Evolutionary conservation across 2,113 vertebrate genomes (phyloP), one percentile per base, ranked within the genome.

Genomic region (Lota lota): DNA sequence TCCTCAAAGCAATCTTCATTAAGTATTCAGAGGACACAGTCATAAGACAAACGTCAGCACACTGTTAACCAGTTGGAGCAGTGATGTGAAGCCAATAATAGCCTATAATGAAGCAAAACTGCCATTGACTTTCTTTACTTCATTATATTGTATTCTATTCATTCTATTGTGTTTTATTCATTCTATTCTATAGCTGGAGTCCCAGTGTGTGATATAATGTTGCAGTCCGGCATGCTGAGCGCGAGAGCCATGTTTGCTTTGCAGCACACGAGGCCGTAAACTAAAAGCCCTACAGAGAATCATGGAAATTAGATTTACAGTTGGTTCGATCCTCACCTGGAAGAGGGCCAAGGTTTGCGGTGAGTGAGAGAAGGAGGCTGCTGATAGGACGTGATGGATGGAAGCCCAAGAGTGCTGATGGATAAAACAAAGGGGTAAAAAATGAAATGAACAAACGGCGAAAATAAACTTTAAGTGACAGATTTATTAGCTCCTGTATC

Each of bases 221-320:
- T 64, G 22, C 22, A 59, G 53, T 36, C 50, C 47, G 10, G n/a
- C 21, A 51, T 54, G 7, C 68, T 58, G 53, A 65, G n/a, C 75
- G 58, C n/a, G 70, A 17, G 22, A 68, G 66, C 60, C 69, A 64
- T 87, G 84, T 85, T 88, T 86, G 81, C 81, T 74, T 81, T 88
- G 75, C 75, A 63, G 72, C 60, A 78, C 72, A 78, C 67, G 63
- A 82, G 68, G 83, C 80, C 70, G 81, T 88, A 82, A 87, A 83
- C 81, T 86, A 87, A 89, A 89, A 86, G 84, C 85, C 79, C 86
- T 78, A 82, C 68, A 78, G 87, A 88, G 85, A 88, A 89, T 88
- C 82, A 65, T 77, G 77, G 77, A 84, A 84, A 89, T 90, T 86
- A 83, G 82, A 90, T 90, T 89, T 88, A 86, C 81, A 75, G 73